These are phyloP conservation scores for Amblyjoppa proteus DNA, from an alignment of 2,888 invertebrate species.

Conservation along the genomic window DNA sequence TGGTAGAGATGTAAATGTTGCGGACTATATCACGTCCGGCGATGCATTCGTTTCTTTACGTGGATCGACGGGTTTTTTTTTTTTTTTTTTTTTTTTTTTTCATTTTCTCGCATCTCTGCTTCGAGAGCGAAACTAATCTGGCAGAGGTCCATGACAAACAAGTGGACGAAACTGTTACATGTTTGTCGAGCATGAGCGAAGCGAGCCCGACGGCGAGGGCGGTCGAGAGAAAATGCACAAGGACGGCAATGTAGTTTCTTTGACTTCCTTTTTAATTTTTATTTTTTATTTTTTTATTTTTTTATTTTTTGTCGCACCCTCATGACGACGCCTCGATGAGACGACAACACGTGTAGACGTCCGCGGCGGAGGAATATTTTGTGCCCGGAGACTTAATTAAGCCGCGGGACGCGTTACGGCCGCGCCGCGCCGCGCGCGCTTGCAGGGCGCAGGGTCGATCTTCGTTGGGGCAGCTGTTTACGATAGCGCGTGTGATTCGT, in stretches of 20 bases:
- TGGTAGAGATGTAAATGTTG: too few species aligned
- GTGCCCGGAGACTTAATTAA: conserved; percentile 47
- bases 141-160: conserved; percentile 56
- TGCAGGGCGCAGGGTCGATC: conserved; percentile 19
- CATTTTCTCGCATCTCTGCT: conserved; percentile 17
- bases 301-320: too few species aligned
- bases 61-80: not conserved
- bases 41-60: not conserved
- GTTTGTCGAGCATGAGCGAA: conserved; percentile 4
- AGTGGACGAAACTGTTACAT: conserved; percentile 27
- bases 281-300: not conserved
- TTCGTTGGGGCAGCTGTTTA: conserved; percentile 28
- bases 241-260: not conserved
- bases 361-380: not conserved
- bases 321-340: not conserved
- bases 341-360: conserved; percentile 6
- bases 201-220: not conserved
- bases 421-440: conserved; percentile 5
- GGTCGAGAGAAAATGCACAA: not conserved
- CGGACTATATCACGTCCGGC: too few species aligned
- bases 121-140: conserved; percentile 47
- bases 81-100: conserved; percentile 7
- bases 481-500: conserved; percentile 31
- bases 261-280: not conserved
- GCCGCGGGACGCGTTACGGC: conserved; percentile 47